Evolutionary conservation across 2,888 invertebrate genomes (phyloP).

Genomic region (Mycalesis mineus): DNA sequence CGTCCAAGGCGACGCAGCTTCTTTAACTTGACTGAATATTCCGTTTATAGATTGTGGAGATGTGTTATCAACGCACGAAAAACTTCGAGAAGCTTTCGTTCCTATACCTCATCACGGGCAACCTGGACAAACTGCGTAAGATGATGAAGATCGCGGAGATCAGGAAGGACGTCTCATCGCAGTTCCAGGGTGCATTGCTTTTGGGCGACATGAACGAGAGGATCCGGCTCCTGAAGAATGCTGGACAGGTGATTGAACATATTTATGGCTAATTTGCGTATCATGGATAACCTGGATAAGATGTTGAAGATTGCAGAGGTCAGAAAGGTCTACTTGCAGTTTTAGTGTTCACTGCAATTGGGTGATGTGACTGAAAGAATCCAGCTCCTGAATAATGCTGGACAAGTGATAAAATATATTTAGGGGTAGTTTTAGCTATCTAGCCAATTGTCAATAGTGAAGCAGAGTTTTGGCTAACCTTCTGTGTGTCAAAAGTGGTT

Average conservation of each 20-base stretch:
- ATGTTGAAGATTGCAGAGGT: no score
- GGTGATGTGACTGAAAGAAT: no score
- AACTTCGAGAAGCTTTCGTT: slow-evolving; percentile 99
- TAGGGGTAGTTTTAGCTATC: no score
- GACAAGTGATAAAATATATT: no score
- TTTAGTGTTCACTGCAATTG: no score
- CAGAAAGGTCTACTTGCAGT: no score
- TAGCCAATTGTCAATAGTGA: no score
- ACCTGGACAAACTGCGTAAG: slow-evolving; percentile 96
- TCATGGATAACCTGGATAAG: no score
- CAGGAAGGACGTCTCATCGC: slow-evolving; percentile 96
- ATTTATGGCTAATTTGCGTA: neutral
- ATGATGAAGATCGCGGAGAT: slow-evolving; percentile 99
- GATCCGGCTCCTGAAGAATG: slow-evolving; percentile 87
- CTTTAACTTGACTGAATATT: neutral
- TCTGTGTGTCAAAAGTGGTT: no score
- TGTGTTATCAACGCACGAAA: slow-evolving; percentile 99
- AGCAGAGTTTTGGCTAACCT: no score
- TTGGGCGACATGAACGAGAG: slow-evolving; percentile 95
- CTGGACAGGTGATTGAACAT: slow-evolving; percentile 69
- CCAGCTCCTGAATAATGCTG: no score
- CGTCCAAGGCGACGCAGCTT: no score
- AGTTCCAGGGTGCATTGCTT: slow-evolving; percentile 95
- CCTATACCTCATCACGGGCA: slow-evolving; percentile 98
- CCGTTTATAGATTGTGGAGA: slow-evolving; percentile 86